phyloP scores from a whole-genome alignment of 2,797 vertebrate species.

The Myotis vivesi region DNA sequence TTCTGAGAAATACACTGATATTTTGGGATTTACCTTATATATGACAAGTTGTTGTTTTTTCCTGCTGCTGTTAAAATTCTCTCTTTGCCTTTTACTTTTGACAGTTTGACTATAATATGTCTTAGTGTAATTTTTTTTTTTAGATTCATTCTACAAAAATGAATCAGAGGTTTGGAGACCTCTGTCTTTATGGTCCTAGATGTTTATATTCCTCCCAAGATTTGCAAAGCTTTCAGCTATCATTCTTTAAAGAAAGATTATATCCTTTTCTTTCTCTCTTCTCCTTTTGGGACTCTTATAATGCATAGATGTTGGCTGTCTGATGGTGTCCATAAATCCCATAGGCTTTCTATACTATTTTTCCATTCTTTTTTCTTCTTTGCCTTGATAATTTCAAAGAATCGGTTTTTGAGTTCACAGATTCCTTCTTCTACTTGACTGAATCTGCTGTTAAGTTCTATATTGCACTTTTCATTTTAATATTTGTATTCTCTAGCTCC shows the following conservation, averaged over 20 bases:
- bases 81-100: background rate
- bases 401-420: background rate
- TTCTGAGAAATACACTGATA: background rate
- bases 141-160: background rate
- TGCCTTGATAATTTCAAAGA: background rate
- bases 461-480: background rate
- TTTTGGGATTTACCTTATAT: too few species aligned
- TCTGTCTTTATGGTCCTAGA: background rate
- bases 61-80: background rate
- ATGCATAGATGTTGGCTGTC: background rate
- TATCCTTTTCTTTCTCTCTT: background rate
- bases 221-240: background rate
- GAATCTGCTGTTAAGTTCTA: background rate
- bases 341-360: background rate
- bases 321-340: background rate
- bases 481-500: too few species aligned
- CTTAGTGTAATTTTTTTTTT: background rate
- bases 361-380: too few species aligned
- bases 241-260: background rate
- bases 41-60: background rate
- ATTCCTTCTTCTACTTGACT: background rate
- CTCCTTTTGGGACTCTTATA: background rate
- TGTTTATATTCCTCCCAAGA: background rate
- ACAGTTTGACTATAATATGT: background rate
- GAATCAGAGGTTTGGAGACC: background rate